These are phyloP conservation scores for Yponomeuta evonymella DNA, from an alignment of 2,888 invertebrate genomes.

Conservation along the genomic window DNA sequence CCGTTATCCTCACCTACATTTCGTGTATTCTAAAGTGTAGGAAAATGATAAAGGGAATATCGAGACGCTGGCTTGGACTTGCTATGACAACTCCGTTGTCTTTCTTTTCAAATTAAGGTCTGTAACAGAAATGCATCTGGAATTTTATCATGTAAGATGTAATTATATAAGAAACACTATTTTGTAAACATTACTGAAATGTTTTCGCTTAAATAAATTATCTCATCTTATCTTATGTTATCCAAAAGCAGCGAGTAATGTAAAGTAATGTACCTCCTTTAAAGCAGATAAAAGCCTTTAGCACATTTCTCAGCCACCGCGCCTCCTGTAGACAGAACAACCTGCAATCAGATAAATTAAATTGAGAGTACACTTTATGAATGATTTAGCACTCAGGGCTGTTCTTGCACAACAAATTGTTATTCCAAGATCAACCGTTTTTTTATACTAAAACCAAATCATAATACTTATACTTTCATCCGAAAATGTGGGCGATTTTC, in stretches of 20 bases:
- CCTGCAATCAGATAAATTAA: constrained; percentile 66
- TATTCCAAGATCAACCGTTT: no score
- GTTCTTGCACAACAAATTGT: background rate
- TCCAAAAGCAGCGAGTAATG: constrained; percentile 5
- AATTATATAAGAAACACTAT: no score
- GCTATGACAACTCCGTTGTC: background rate
- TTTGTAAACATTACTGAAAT: no score
- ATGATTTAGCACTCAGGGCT: background rate
- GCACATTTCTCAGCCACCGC: background rate
- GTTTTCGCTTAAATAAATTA: no score
- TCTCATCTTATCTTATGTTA: background rate
- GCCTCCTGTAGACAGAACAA: constrained; percentile 42
- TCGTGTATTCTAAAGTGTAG: no score
- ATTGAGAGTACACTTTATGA: constrained; percentile 57
- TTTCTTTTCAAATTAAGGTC: background rate
- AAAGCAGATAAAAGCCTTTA: constrained; percentile 5
- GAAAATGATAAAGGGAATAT: no score
- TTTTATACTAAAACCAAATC: no score
- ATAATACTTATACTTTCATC: no score
- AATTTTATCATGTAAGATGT: background rate
- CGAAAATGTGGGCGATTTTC: no score
- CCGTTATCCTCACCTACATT: no score
- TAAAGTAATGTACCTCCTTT: constrained; percentile 8
- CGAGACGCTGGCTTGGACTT: no score
- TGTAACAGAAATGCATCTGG: background rate